Conservation (phyloP, 1,140 invertebrate genomes). For the Drosophila bipectinata region DNA sequence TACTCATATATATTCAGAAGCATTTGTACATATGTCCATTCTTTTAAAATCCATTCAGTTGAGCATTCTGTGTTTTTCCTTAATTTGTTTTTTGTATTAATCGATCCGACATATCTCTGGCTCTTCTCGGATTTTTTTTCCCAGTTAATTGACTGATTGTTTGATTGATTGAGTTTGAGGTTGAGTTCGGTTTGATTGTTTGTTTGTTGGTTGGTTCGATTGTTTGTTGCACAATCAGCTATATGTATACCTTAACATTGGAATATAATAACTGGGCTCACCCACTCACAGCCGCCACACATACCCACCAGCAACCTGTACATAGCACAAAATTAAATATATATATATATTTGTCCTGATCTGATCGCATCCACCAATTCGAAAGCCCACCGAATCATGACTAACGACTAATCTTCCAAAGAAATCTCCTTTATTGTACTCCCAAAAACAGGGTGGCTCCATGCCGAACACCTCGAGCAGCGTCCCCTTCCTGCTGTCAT, state of each 20-base stretch:
- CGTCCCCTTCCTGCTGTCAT: conserved; percentile 92
- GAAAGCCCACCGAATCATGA: conserved; percentile 16
- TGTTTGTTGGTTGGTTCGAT: conserved; percentile 43
- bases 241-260: conserved; percentile 10
- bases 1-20: conserved; percentile 24
- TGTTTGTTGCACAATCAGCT: conserved; percentile 58
- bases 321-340: conserved; percentile 38
- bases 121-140: conserved; percentile 10
- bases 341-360: conserved; percentile 34
- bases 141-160: conserved; percentile 34
- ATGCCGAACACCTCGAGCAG: conserved; percentile 95
- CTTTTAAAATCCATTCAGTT: too few relatives aligned
- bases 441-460: conserved; percentile 89
- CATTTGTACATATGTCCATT: conserved; percentile 19
- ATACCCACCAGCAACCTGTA: conserved; percentile 51
- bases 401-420: conserved; percentile 83
- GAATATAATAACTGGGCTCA: conserved; percentile 40
- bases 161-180: conserved; percentile 39
- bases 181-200: conserved; percentile 42
- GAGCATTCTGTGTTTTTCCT: too few relatives aligned
- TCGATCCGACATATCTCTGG: conserved; percentile 18
- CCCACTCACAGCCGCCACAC: conserved; percentile 11
- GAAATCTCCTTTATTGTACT: conserved; percentile 84
- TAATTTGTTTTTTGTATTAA: conserved; percentile 24
- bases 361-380: conserved; percentile 32